Evolutionary conservation across 2,113 vertebrate species (phyloP).

Genomic region (Trinectes maculatus): DNA sequence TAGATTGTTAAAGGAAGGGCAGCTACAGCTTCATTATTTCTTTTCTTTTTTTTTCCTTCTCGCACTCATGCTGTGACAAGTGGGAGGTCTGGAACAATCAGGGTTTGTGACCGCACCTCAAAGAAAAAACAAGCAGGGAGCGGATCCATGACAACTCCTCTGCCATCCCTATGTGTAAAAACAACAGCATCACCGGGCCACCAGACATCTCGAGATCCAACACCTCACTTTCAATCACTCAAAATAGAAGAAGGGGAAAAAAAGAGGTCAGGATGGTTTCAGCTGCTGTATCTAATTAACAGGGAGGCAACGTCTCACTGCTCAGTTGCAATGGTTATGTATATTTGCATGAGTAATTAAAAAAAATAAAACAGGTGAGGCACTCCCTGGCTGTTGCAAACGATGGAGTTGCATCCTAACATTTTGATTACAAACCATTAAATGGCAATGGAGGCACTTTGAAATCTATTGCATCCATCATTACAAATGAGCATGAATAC

Average conservation of each 20-base stretch:
- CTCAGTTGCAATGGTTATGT: conserved; percentile 69
- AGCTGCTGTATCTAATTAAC: conserved; percentile 57
- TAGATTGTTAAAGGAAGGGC: conserved; percentile 2
- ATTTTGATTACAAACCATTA: conserved; percentile 73
- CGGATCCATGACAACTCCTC: conserved; percentile 39
- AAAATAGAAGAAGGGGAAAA: neutral
- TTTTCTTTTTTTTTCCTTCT: neutral
- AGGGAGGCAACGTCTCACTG: conserved; percentile 49
- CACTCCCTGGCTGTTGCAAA: conserved; percentile 45
- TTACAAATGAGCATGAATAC: conserved; percentile 16
- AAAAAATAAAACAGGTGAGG: conserved; percentile 69
- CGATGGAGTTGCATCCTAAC: conserved; percentile 66
- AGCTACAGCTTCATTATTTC: neutral
- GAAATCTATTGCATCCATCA: conserved; percentile 54
- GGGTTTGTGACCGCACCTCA: conserved; percentile 55
- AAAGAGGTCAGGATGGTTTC: conserved; percentile 29
- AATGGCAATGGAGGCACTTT: conserved; percentile 52
- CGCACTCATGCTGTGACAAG: conserved; percentile 33
- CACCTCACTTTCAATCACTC: neutral
- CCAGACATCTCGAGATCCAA: neutral
- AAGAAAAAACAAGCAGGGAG: conserved; percentile 62
- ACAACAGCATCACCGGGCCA: conserved; percentile 7
- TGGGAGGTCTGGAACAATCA: conserved; percentile 65
- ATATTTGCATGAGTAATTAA: conserved; percentile 69
- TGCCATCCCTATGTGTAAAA: conserved; percentile 24